A percentile compares a stretch with the other conserved stretches of the same genome.
Evolutionary conservation across 1,140 invertebrate species (phyloP).

Genomic region (Lerema accius): DNA sequence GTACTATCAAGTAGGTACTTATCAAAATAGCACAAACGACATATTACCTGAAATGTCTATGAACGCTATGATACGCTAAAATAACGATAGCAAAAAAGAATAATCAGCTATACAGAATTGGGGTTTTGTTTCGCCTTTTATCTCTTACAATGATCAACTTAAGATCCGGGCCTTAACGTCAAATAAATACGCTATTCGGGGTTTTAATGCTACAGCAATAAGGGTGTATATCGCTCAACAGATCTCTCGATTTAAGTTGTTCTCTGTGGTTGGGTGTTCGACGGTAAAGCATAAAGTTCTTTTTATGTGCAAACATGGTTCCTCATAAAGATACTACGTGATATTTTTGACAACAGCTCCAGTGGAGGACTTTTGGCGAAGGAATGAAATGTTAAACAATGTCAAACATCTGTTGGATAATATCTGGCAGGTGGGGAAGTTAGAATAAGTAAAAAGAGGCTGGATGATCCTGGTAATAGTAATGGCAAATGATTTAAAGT

Average conservation of each 20-base stretch:
- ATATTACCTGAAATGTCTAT: constrained; percentile 21
- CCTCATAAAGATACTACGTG: constrained; percentile 63
- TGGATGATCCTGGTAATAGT: not conserved
- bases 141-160: constrained; percentile 34
- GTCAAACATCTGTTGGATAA: constrained; percentile 36
- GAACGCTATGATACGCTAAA: constrained; percentile 32
- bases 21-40: constrained; percentile 8
- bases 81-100: constrained; percentile 45
- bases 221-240: constrained; percentile 14
- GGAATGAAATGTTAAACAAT: constrained; percentile 50
- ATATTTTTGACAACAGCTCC: constrained; percentile 61
- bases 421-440: constrained; percentile 4
- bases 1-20: not conserved
- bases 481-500: no score
- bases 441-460: constrained; percentile 1
- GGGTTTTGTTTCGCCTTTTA: constrained; percentile 50
- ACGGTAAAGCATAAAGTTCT: constrained; percentile 54
- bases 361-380: constrained; percentile 41
- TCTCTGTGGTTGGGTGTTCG: constrained; percentile 38
- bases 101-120: constrained; percentile 47
- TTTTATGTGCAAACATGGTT: constrained; percentile 59
- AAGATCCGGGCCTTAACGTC: constrained; percentile 6
- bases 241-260: constrained; percentile 7
- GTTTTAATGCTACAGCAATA: constrained; percentile 15
- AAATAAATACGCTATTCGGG: constrained; percentile 16